Percentiles rank a stretch among this genome's conserved stretches.
Evolutionary conservation across 35 echinoderm and acorn worm species (phyloP).

Genomic region (Ophioderma brevispina): DNA sequence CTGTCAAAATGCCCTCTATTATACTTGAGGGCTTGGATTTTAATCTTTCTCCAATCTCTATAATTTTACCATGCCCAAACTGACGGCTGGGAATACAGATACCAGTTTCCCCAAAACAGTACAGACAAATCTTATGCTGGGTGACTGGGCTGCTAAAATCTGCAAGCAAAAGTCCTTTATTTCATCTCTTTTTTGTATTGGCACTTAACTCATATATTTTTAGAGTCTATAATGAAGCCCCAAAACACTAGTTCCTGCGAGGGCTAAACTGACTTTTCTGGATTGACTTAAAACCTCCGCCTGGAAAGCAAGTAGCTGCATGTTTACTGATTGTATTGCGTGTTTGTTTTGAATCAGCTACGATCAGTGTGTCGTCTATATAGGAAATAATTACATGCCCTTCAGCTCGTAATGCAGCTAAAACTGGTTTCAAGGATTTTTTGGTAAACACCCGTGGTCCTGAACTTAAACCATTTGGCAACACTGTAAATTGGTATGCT

Average conservation of each 20-base stretch:
- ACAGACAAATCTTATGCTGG: conserved; percentile 58
- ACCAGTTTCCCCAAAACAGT: conserved; percentile 68
- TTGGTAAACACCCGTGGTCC: conserved; percentile 66
- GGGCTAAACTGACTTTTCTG: conserved; percentile 53
- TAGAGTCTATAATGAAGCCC: conserved; percentile 25
- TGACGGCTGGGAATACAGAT: conserved; percentile 39
- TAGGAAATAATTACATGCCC: conserved; percentile 6
- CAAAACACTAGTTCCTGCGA: conserved; percentile 33
- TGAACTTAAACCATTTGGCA: conserved; percentile 63
- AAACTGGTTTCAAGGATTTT: conserved; percentile 70
- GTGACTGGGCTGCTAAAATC: not conserved
- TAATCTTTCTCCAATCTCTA: conserved; percentile 40
- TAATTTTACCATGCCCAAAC: conserved; percentile 74
- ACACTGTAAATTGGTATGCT: conserved; percentile 60
- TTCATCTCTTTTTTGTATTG: too few relatives aligned
- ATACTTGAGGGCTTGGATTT: conserved; percentile 45
- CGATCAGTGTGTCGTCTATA: conserved; percentile 34
- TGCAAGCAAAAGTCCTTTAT: conserved; percentile 31
- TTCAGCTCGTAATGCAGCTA: conserved; percentile 2
- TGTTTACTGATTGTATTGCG: not conserved
- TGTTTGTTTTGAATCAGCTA: not conserved
- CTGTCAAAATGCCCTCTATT: conserved; percentile 74
- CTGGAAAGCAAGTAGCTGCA: not conserved
- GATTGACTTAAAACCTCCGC: conserved; percentile 38
- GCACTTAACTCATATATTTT: too few relatives aligned